Evolutionary conservation across 2,888 invertebrate genomes (phyloP), one percentile per base, ranked within the genome.

Genomic region (Leucoptera coffeella): DNA sequence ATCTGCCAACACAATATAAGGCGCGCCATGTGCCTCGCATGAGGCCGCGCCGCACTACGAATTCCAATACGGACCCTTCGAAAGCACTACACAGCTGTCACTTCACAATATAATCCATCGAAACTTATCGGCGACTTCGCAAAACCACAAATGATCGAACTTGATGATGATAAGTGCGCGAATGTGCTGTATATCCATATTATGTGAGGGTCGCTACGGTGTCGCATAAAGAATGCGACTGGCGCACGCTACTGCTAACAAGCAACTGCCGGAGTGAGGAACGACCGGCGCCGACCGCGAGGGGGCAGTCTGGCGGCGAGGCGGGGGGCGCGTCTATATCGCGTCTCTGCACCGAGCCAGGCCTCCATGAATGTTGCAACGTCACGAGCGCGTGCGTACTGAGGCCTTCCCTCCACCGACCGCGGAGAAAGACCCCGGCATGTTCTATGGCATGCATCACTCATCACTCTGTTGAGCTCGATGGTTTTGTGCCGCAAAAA

Each of bases 61-160:
- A 65, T 64, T 64, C 64, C 65, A 57, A 55, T 59, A 61, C 65
- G 56, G 58, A 65, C 62, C 61, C 65, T 59, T 57, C 41, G 51
- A 54, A 49, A 49, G 42, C 23, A 13, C 25, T 40, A 39, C 46
- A 45, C 43, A 43, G 39, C 43, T 38, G 43, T 43, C 61, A 64
- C 64, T 65, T 61, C 59, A 69, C 59, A 69, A 64, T 62, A 67
- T 69, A 69, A 69, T 69, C 69, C 69, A 67, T 69, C 65, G 65
- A 50, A 55, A 59, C 48, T 67, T 67, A 48, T 64, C 67, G 45
- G 57, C 57, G 39, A 67, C 53, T 60, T 64, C 59, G 49, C 64
- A 61, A 43, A 69, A 65, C 67, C 69, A 69, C 59, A 59, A 51
- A 58, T 61, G 65, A 37, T 59, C 53, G 47, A 65, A 67, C 50